Conservation (phyloP, 1,140 invertebrate species). For the Drosophila ogumai region DNA sequence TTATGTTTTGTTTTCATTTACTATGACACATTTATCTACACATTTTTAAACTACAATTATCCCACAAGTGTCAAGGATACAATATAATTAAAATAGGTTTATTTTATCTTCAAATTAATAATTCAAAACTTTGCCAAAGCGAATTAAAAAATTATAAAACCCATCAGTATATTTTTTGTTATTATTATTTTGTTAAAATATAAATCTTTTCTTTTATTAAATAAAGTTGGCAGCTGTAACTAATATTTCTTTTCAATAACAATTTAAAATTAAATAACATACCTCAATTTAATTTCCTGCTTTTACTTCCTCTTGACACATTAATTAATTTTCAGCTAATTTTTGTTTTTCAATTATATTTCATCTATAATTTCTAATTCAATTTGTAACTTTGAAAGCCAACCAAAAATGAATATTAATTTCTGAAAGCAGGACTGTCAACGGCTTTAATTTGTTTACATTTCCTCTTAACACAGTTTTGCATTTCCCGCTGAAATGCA, state of each 20-base stretch:
- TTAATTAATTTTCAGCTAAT: neutral
- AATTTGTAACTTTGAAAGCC: neutral
- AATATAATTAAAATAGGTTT: neutral
- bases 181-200: too few relatives aligned
- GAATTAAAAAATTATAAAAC: too few relatives aligned
- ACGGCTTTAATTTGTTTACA: conserved; percentile 29
- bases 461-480: conserved; percentile 16
- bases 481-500: conserved; percentile 14
- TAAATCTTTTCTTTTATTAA: too few relatives aligned
- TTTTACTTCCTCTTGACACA: too few relatives aligned
- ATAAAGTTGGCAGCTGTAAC: too few relatives aligned
- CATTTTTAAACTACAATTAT: neutral
- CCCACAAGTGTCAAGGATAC: neutral
- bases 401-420: conserved; percentile 9
- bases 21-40: neutral
- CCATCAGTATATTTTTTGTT: too few relatives aligned
- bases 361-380: neutral
- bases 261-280: neutral
- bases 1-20: neutral
- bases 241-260: neutral
- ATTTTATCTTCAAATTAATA: neutral
- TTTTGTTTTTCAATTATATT: neutral
- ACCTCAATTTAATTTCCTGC: neutral
- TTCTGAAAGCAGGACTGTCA: conserved; percentile 5
- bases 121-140: too few relatives aligned